Evolutionary conservation across 2,113 vertebrate species (phyloP).

Genomic region (Thinocorus orbignyianus): DNA sequence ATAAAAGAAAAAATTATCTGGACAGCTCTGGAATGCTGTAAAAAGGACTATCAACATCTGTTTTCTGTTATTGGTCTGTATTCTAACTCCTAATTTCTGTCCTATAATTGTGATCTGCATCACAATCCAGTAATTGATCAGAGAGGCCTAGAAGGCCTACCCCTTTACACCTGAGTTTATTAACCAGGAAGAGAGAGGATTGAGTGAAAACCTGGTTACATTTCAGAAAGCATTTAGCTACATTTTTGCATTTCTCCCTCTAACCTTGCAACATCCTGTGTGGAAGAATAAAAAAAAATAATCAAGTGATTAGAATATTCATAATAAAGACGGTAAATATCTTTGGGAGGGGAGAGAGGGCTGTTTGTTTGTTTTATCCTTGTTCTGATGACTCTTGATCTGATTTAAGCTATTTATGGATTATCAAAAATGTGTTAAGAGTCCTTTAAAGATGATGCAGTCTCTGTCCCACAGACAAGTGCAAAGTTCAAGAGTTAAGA

Average conservation of each 20-base stretch:
- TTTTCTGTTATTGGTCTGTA: background rate
- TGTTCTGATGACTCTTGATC: background rate
- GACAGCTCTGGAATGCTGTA: background rate
- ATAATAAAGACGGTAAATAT: background rate
- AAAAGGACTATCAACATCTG: background rate
- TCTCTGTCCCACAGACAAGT: background rate
- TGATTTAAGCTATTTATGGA: background rate
- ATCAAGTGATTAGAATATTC: background rate
- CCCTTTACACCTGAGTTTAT: background rate
- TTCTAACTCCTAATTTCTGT: background rate
- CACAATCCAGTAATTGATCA: background rate
- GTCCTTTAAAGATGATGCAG: background rate
- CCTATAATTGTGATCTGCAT: background rate
- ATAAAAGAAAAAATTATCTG: background rate
- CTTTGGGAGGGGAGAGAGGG: fast-evolving
- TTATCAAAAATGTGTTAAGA: background rate
- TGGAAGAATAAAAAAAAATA: background rate
- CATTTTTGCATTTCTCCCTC: background rate
- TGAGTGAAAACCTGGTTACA: background rate
- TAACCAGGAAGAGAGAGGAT: background rate
- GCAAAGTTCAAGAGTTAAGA: background rate
- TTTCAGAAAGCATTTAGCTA: background rate
- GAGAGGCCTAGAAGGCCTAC: background rate
- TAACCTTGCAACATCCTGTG: background rate
- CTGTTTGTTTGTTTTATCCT: background rate